phyloP scores from a whole-genome alignment of 1,140 invertebrate species.

The Cyrtorhinus lividipennis region DNA sequence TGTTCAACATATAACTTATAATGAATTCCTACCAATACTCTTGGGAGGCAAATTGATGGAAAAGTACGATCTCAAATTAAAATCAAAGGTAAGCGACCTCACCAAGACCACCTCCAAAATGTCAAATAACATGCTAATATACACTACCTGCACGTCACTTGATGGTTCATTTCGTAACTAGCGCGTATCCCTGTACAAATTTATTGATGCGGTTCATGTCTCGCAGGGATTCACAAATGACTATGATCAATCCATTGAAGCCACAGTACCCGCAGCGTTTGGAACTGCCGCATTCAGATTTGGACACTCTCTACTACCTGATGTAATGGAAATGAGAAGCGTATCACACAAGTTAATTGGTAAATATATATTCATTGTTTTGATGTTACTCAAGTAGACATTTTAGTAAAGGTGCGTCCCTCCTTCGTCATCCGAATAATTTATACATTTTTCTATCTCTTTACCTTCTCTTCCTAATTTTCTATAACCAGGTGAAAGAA shows the following conservation, averaged over 20 bases:
- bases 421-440: not conserved
- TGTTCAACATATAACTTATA: conserved; percentile 77
- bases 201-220: not conserved
- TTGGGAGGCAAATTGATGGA: conserved; percentile 38
- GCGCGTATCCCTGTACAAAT: no score
- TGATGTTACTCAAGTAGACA: no score
- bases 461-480: no score
- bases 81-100: conserved; percentile 60
- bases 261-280: conserved; percentile 47
- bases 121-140: no score
- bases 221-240: conserved; percentile 30
- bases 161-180: no score
- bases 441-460: not conserved
- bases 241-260: conserved; percentile 47
- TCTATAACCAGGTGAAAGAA: conserved; percentile 23
- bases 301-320: conserved; percentile 41
- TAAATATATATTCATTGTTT: conserved; percentile 13
- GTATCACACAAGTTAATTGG: conserved; percentile 19
- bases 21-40: conserved; percentile 75
- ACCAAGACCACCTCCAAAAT: no score
- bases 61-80: conserved; percentile 60
- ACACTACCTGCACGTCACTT: no score
- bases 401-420: no score
- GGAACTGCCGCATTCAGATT: conserved; percentile 46
- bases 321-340: conserved; percentile 24